Base-by-base conservation (phyloP, 1,140 invertebrate species). In the Drosophila santomea region DNA sequence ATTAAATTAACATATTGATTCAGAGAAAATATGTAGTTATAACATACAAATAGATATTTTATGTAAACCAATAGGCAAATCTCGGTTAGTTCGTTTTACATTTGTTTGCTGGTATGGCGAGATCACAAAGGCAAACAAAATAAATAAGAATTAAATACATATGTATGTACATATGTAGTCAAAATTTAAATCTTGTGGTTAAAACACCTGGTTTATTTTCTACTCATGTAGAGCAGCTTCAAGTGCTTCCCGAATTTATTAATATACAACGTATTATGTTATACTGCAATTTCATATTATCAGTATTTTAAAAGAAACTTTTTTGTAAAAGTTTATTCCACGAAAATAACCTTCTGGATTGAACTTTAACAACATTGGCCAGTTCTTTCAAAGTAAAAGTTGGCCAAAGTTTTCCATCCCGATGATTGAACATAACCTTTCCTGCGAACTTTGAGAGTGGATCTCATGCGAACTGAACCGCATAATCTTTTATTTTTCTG, bases 401-500 rank as follows among this genome's bases (percentile, higher is more conserved):
- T 69, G 20, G 12, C 45, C 36, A 17, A 25, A 41, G 35, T 25
- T 58, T 43, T 20, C 20, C 28, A 20, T 71, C 35, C 38, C n/a
- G 17, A 55, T 63, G 39, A 28, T 44, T 63, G 44, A 41, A 47
- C 44, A 41, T 41, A 69, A 48, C 36, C 25, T 32, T 68, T 45
- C 15, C 3, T 20, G 51, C 20, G 28, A 71, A 58, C 35, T 38
- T 71, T 41, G 44, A 41, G 71, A 48, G 67, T 58, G n/a, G 17
- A 43, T 57, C 43, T 69, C 68, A 35, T 56, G 64, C 25, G 43
- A 69, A 71, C 41, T 57, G 32, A 71, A 25, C 15, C 48, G 4
- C 47, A 56, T 57, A 69, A 56, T 39, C 64, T 32, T 48, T 56
- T 57, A 48, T 28, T 56, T 69, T 57, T 28, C 14, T 50, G 44